A percentile compares a stretch with the other conserved stretches of the same genome.
phyloP scores from a whole-genome alignment of 2,888 invertebrate genomes.

The Proisotoma minuta region DNA sequence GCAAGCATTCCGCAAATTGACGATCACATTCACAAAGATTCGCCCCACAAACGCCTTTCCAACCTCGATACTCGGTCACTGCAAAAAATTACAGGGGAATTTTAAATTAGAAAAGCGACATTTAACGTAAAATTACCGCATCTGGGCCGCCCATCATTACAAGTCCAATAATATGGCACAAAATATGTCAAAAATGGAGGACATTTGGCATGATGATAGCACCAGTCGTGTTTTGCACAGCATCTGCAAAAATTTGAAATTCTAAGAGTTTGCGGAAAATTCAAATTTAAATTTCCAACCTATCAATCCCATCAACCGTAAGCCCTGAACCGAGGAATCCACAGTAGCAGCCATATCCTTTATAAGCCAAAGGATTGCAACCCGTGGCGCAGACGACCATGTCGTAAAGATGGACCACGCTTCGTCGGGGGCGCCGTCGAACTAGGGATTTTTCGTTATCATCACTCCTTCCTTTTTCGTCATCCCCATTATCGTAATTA shows the following conservation, averaged over 20 bases:
- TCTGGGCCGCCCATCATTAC: constrained; percentile 68
- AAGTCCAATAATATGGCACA: constrained; percentile 83
- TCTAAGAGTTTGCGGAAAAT: constrained; percentile 64
- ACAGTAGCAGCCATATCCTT: constrained; percentile 86
- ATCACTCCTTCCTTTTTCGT: not conserved
- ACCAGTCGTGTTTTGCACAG: constrained; percentile 79
- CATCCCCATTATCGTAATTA: constrained; percentile 15
- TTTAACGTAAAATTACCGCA: constrained; percentile 58
- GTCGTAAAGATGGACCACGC: constrained; percentile 73
- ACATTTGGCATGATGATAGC: constrained; percentile 74
- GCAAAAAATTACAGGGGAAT: constrained; percentile 20
- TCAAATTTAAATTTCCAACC: constrained; percentile 53
- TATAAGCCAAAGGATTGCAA: constrained; percentile 75
- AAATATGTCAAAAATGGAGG: constrained; percentile 76
- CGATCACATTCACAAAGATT: constrained; percentile 80
- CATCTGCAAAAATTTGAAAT: constrained; percentile 62
- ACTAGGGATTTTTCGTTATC: constrained; percentile 17
- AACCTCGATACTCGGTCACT: constrained; percentile 55
- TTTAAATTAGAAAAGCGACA: too few species aligned
- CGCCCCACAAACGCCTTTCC: constrained; percentile 64
- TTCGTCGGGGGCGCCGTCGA: constrained; percentile 60
- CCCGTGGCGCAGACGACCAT: constrained; percentile 66
- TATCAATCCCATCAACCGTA: constrained; percentile 75
- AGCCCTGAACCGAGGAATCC: constrained; percentile 77
- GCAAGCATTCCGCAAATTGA: constrained; percentile 71